These are phyloP conservation scores for Erythrolamprus reginae DNA, from an alignment of 2,113 vertebrate species.

Conservation along the genomic window DNA sequence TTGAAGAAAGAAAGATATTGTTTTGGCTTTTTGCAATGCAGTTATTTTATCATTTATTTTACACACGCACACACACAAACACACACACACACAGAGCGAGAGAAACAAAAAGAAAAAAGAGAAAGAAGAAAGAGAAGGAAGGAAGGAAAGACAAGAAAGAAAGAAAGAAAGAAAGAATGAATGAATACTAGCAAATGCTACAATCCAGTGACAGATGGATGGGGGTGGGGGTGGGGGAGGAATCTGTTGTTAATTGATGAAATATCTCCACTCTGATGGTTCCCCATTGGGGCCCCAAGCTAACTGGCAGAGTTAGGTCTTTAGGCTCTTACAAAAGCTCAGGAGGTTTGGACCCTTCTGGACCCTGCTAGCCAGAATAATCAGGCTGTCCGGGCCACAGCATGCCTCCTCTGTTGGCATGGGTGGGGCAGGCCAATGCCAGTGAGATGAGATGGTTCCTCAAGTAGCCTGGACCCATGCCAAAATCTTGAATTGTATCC, in stretches of 20 bases:
- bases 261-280: not conserved
- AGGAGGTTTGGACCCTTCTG: not conserved
- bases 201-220: not conserved
- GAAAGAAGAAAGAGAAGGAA: no score
- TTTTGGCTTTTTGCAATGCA: not conserved
- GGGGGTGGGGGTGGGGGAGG: not conserved
- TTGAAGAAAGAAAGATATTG: not conserved
- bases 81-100: not conserved
- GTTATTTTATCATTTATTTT: not conserved
- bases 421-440: not conserved
- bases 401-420: not conserved
- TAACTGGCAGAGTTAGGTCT: not conserved
- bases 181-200: no score
- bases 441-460: not conserved
- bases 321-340: not conserved
- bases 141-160: no score
- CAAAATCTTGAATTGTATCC: not conserved
- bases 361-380: not conserved
- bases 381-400: not conserved
- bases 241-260: not conserved
- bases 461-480: not conserved
- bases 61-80: no score
- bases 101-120: accelerated
- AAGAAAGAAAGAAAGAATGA: no score
- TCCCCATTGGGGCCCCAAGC: not conserved